Evolutionary conservation across 2,113 vertebrate species (phyloP), one percentile per base, ranked within the genome.

Genomic region (Aptenodytes patagonicus): DNA sequence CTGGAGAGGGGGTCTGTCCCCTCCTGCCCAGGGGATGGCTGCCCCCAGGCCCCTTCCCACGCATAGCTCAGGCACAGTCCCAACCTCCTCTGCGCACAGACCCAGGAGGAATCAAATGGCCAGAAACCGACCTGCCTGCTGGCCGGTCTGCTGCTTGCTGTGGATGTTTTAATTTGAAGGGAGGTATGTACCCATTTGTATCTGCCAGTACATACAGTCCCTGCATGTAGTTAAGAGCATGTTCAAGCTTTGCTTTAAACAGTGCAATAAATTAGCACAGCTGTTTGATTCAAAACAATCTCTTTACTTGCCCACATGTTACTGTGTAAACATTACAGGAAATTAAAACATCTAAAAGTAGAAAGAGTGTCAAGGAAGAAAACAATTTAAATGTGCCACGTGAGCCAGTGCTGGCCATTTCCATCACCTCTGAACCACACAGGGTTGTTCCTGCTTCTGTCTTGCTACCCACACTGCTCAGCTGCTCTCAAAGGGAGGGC

Each of bases 291-390:
- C 57, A 72, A 93, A 93, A 29, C 92, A 80, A 55, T 62, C 88
- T 95, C 78, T 85, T 94, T 90, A 78, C 91, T 88, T 90, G 76
- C 57, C 66, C 84, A 89, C 49, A 64, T 89, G 62, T 82, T 65
- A 51, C 65, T 66, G 44, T n/a, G 54, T 60, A 64, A 81, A 90
- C 58, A 72, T 55, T 54, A 57, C 16, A 65, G 51, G 36, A 93
- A 96, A 92, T 81, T 47, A 80, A 89, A 92, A 83, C 16, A 25
- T 55, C 54, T 90, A 66, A 68, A 90, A 92, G 55, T n/a, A 94
- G 73, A 80, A 79, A 64, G 29, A 21, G 13, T 24, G 29, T 72
- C 47, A 44, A 40, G 26, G 58, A 85, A 75, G 24, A 90, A 87
- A 93, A 66, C 15, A 52, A 47, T 82, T 69, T 42, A 57, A 65